Evolutionary conservation across 2,797 vertebrate species (phyloP).

Genomic region (Tenualosa ilisha): DNA sequence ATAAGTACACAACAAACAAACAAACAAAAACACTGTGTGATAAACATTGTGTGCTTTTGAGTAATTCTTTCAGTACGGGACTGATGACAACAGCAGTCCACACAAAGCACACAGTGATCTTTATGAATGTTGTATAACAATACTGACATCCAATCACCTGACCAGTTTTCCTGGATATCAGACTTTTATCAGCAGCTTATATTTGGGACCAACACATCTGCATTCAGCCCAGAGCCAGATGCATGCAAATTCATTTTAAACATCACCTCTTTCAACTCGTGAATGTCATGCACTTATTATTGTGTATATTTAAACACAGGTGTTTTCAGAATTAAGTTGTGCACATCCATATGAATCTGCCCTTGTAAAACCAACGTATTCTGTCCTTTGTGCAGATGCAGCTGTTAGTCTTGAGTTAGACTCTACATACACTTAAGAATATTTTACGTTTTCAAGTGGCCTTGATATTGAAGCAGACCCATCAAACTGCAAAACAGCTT

Average conservation of each 20-base stretch:
- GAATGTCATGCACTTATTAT: not conserved
- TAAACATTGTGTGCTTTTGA: too few relatives aligned
- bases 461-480: too few relatives aligned
- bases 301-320: not conserved
- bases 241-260: not conserved
- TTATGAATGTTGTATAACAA: too few relatives aligned
- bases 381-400: not conserved
- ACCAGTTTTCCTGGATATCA: too few relatives aligned
- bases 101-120: too few relatives aligned
- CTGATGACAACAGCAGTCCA: too few relatives aligned
- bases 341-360: not conserved
- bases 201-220: not conserved
- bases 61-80: too few relatives aligned
- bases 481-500: not conserved
- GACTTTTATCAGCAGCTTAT: not conserved
- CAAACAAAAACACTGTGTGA: too few relatives aligned
- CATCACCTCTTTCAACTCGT: not conserved
- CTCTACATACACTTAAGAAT: not conserved
- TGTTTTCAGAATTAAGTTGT: not conserved
- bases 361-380: not conserved
- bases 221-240: not conserved
- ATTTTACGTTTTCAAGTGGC: not conserved
- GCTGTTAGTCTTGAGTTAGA: not conserved
- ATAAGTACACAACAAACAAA: too few relatives aligned
- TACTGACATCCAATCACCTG: too few relatives aligned